Percentiles rank a stretch among this genome's conserved stretches.
Evolutionary conservation across 1,140 invertebrate species (phyloP).

Genomic region (Portunus trituberculatus): DNA sequence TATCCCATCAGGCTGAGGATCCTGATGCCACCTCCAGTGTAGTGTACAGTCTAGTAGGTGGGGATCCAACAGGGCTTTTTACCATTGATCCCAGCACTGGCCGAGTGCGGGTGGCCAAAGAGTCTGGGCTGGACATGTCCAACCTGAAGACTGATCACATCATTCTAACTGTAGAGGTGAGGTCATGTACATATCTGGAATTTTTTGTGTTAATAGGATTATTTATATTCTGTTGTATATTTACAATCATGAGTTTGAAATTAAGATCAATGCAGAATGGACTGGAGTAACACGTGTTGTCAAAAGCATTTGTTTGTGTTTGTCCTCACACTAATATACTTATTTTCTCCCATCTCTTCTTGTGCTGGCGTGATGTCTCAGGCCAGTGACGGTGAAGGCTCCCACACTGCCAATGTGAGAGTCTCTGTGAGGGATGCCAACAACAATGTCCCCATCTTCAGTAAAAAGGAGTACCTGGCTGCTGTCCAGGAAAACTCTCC

Average conservation of each 20-base stretch:
- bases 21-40: constrained; percentile 90
- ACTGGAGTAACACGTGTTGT: too few relatives aligned
- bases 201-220: neutral
- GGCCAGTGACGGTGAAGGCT: constrained; percentile 88
- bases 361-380: constrained; percentile 79
- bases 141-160: constrained; percentile 84
- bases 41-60: constrained; percentile 87
- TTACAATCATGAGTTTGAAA: too few relatives aligned
- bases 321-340: neutral
- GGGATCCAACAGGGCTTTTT: constrained; percentile 85
- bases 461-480: constrained; percentile 87
- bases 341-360: neutral
- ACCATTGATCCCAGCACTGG: constrained; percentile 86
- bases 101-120: constrained; percentile 86
- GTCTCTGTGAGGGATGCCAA: constrained; percentile 92
- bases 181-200: neutral
- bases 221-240: too few relatives aligned
- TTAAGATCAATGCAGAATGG: too few relatives aligned
- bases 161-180: constrained; percentile 80
- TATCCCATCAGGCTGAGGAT: constrained; percentile 86
- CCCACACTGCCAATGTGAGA: constrained; percentile 85
- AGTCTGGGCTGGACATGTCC: constrained; percentile 84
- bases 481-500: constrained; percentile 88
- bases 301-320: too few relatives aligned
- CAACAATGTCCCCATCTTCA: constrained; percentile 91